These are phyloP conservation scores for Drosophila persimilis DNA, from an alignment of 1,140 invertebrate genomes.

Conservation along the genomic window DNA sequence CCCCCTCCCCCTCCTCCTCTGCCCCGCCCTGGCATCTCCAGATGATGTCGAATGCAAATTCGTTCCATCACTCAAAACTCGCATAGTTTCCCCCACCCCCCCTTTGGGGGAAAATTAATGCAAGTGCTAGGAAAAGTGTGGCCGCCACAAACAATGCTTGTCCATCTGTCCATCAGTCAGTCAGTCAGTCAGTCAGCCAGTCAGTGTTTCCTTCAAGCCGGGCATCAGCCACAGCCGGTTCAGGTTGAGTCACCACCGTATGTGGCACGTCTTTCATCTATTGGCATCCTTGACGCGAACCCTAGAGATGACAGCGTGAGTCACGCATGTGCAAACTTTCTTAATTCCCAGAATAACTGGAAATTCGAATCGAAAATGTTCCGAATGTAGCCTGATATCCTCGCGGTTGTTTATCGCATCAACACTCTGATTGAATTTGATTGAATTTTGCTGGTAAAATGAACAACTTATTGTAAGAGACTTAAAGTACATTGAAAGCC, in stretches of 20 bases:
- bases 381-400: not conserved
- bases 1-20: not conserved
- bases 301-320: conserved; percentile 22
- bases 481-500: not conserved
- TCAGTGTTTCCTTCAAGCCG: conserved; percentile 40
- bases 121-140: conserved; percentile 62
- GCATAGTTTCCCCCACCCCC: not conserved
- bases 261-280: conserved; percentile 17
- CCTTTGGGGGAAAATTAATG: conserved; percentile 52
- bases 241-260: conserved; percentile 42
- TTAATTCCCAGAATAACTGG: not conserved
- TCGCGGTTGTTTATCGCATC: too few relatives aligned
- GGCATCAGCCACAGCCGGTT: conserved; percentile 37
- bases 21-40: conserved; percentile 7
- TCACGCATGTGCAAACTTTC: not conserved
- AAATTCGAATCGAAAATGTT: not conserved
- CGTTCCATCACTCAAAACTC: conserved; percentile 65
- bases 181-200: conserved; percentile 50
- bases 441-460: conserved; percentile 1
- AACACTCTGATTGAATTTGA: not conserved
- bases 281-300: conserved; percentile 18
- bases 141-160: conserved; percentile 64
- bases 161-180: conserved; percentile 45
- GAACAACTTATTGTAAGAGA: not conserved
- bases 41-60: conserved; percentile 68